Conservation (phyloP, 1,140 invertebrate genomes). For the Listronotus bonariensis region DNA sequence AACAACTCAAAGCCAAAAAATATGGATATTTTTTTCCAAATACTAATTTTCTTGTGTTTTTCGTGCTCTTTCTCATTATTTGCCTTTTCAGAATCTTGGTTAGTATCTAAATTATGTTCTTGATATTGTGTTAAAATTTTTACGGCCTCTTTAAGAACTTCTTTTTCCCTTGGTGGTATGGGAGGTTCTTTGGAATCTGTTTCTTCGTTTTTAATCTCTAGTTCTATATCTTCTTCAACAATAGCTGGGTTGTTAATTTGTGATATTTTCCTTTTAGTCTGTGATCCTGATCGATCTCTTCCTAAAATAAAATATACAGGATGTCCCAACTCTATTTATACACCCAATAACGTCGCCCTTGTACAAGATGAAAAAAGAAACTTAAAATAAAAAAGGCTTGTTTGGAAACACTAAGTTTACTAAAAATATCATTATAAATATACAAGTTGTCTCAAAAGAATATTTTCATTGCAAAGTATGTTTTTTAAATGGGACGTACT, state of each 20-base stretch:
- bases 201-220: slow-evolving; percentile 55
- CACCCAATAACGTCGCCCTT: too few species aligned
- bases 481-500: too few species aligned
- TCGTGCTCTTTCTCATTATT: slow-evolving; percentile 14
- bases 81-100: slow-evolving; percentile 16
- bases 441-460: too few species aligned
- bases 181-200: background rate
- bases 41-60: slow-evolving; percentile 26
- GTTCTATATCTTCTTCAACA: slow-evolving; percentile 54
- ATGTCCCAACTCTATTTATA: too few species aligned
- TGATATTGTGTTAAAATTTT: slow-evolving; percentile 43
- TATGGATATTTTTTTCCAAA: slow-evolving; percentile 50
- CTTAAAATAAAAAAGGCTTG: too few species aligned
- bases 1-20: slow-evolving; percentile 64
- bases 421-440: too few species aligned
- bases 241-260: slow-evolving; percentile 53
- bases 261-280: slow-evolving; percentile 30
- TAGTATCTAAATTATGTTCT: slow-evolving; percentile 17
- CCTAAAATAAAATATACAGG: slow-evolving; percentile 12
- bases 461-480: too few species aligned
- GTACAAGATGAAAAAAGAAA: too few species aligned
- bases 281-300: slow-evolving; percentile 18
- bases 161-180: slow-evolving; percentile 37
- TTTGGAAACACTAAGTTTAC: too few species aligned
- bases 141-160: slow-evolving; percentile 45